phyloP scores from a whole-genome alignment of 2,888 invertebrate species.

The Sinodicranocentrus sp. region DNA sequence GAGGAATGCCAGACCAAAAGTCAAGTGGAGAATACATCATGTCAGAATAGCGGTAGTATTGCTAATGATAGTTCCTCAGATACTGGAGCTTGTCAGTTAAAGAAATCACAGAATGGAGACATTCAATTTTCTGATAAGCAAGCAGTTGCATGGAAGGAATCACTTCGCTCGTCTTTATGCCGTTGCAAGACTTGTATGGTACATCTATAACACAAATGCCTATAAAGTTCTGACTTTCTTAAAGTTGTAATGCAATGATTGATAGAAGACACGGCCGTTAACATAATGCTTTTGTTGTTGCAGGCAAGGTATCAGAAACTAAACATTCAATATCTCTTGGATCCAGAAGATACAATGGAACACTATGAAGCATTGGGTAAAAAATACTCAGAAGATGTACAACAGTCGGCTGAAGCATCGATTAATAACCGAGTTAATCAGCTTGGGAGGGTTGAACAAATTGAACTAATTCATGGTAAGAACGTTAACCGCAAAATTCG shows the following conservation, averaged over 20 bases:
- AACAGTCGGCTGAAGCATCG: constrained; percentile 56
- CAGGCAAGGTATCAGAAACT: constrained; percentile 84
- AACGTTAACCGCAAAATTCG: too few relatives aligned
- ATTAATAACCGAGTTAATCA: constrained; percentile 84
- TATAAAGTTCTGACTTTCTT: too few relatives aligned
- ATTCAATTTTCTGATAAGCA: constrained; percentile 21
- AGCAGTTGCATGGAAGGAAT: constrained; percentile 44
- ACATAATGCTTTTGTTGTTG: neutral
- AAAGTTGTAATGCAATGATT: neutral
- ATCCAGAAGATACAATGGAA: constrained; percentile 86
- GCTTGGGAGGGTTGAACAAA: constrained; percentile 89
- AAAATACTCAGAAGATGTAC: constrained; percentile 83
- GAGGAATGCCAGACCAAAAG: neutral
- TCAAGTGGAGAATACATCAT: constrained; percentile 9
- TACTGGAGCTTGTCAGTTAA: constrained; percentile 21
- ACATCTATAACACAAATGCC: constrained; percentile 52
- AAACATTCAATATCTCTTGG: constrained; percentile 86
- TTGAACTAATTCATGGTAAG: constrained; percentile 87
- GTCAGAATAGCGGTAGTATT: constrained; percentile 64
- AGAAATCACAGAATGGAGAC: constrained; percentile 14
- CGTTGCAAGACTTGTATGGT: constrained; percentile 80
- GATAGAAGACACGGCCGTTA: neutral
- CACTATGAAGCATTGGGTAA: constrained; percentile 82
- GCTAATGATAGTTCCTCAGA: constrained; percentile 6
- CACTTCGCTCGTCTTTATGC: constrained; percentile 45